These are phyloP conservation scores for Polymixis flavicincta DNA, from an alignment of 2,888 invertebrate genomes.

Conservation along the genomic window DNA sequence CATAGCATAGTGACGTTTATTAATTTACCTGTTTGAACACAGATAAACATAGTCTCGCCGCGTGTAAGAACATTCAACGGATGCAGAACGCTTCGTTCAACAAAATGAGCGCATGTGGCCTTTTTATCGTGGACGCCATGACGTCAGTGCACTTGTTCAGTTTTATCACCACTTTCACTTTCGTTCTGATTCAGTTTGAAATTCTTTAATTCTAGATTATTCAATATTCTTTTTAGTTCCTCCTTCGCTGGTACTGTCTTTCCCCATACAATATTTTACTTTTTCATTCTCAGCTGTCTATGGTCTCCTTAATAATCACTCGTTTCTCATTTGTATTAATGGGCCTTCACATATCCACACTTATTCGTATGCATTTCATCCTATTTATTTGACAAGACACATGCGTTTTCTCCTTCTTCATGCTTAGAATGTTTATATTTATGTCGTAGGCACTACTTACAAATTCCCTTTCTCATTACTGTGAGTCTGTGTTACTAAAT, in stretches of 20 bases:
- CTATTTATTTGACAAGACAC: too few relatives aligned
- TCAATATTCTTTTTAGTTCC: background rate
- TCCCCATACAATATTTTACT: background rate
- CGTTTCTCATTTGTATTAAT: too few relatives aligned
- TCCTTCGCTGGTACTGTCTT: background rate
- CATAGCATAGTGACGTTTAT: background rate
- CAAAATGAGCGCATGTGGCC: constrained; percentile 22
- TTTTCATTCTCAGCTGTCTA: background rate
- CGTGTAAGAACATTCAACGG: constrained; percentile 36
- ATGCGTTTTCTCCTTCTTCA: background rate
- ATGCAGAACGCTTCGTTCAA: constrained; percentile 8
- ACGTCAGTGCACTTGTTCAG: constrained; percentile 14
- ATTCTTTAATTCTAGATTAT: constrained; percentile 13
- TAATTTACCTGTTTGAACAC: constrained; percentile 4
- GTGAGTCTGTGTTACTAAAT: too few relatives aligned
- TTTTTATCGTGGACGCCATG: constrained; percentile 24
- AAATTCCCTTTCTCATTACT: background rate
- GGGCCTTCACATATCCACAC: background rate
- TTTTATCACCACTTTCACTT: constrained; percentile 17
- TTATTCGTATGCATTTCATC: background rate
- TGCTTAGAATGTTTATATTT: too few relatives aligned
- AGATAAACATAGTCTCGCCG: constrained; percentile 12
- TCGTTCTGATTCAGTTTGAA: constrained; percentile 25
- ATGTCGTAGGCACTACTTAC: background rate
- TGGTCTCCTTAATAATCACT: background rate